Conservation (phyloP, 2,797 vertebrate species). For the Sorex maritimensis region DNA sequence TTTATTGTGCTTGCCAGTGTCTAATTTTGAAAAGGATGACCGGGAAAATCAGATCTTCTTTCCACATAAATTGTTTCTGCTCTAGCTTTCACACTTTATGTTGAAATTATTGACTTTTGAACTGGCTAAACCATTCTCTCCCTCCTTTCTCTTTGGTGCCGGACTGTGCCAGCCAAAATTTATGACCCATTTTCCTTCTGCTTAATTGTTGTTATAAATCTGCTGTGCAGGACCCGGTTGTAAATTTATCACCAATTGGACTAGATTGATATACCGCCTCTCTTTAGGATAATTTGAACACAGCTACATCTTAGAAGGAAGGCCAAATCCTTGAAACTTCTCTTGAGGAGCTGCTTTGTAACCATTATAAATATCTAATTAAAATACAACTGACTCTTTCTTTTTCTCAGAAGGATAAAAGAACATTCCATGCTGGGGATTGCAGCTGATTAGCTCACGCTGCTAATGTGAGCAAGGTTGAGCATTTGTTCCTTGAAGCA, state of each 20-base stretch:
- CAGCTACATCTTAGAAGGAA: conserved; percentile 77
- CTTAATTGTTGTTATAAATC: conserved; percentile 86
- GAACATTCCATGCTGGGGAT: conserved; percentile 62
- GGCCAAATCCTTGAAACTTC: conserved; percentile 70
- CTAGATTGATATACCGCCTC: conserved; percentile 52
- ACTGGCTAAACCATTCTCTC: conserved; percentile 56
- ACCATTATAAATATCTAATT: conserved; percentile 77
- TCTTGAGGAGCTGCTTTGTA: conserved; percentile 77
- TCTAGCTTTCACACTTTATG: conserved; percentile 61
- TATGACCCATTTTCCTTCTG: conserved; percentile 79
- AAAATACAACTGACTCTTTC: conserved; percentile 74
- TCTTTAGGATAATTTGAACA: conserved; percentile 71
- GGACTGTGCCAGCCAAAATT: conserved; percentile 76
- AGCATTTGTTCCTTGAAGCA: conserved; percentile 66
- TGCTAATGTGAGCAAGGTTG: conserved; percentile 56
- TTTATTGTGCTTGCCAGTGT: conserved; percentile 43
- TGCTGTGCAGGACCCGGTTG: conserved; percentile 69
- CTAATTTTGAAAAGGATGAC: conserved; percentile 51
- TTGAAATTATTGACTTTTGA: conserved; percentile 81
- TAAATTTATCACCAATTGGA: conserved; percentile 81
- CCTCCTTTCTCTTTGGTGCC: conserved; percentile 43
- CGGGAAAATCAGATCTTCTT: conserved; percentile 46
- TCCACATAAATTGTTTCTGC: conserved; percentile 65
- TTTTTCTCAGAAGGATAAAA: conserved; percentile 76
- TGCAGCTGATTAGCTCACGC: conserved; percentile 75